These are phyloP conservation scores for Holcopasites calliopsidis DNA, from an alignment of 1,140 invertebrate genomes.

Conservation along the genomic window DNA sequence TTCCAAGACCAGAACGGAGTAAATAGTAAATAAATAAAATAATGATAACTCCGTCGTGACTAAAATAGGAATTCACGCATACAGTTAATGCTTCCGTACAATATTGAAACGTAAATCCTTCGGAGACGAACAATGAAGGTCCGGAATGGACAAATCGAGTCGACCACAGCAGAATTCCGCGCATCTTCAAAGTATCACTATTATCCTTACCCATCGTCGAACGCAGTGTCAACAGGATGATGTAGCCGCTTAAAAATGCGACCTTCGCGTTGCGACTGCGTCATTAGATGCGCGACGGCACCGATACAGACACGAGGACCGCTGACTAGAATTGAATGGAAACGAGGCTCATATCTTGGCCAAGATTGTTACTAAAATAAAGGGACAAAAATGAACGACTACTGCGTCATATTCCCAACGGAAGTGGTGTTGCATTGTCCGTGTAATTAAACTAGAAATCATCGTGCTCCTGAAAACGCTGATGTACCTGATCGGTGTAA, in stretches of 20 bases:
- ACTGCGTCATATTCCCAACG: neutral
- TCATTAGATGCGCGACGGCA: conserved; percentile 15
- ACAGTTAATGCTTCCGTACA: neutral
- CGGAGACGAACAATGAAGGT: neutral
- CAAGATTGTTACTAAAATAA: neutral
- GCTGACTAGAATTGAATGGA: neutral
- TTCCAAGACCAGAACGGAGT: no score
- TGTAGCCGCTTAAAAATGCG: conserved; percentile 68
- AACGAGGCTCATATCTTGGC: conserved; percentile 4
- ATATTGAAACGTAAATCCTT: neutral
- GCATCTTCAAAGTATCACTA: conserved; percentile 37
- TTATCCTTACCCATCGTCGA: conserved; percentile 59
- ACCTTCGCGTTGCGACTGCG: conserved; percentile 62
- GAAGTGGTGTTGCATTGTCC: conserved; percentile 12
- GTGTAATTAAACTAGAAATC: conserved; percentile 30
- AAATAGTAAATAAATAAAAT: no score
- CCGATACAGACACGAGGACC: neutral
- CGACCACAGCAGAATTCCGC: conserved; percentile 14
- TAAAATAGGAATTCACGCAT: no score
- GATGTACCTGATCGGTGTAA: neutral
- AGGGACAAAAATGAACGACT: neutral
- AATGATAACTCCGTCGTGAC: no score
- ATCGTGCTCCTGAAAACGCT: conserved; percentile 12
- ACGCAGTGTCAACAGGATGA: conserved; percentile 65
- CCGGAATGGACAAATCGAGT: neutral